Base-by-base conservation (phyloP, 2,888 invertebrate species). In the Lepidocyrtoides sp. region DNA sequence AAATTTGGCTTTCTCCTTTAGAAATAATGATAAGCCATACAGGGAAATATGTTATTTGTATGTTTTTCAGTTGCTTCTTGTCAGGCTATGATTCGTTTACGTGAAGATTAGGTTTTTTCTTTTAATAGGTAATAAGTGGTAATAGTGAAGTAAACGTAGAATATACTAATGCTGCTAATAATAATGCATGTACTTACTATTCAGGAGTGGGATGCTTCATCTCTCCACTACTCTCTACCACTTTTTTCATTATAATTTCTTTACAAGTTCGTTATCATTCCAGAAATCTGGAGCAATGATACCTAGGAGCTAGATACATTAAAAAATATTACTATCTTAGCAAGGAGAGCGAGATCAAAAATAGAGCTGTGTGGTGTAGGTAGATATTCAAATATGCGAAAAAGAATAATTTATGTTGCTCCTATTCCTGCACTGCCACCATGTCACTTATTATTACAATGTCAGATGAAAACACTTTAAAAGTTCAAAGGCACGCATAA, bases 191-290 rank as follows among this genome's bases (percentile, higher is more conserved):
- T n/a, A n/a, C n/a, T n/a, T n/a, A n/a, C n/a, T n/a, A n/a, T n/a
- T n/a, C n/a, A 54, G 32, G 7, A 63, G 29, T n/a, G 63, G 63
- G 8, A 3, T 32, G 8, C n/a, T 23, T 41, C 72, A 29, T 86
- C 32, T 75, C 85, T 57, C 36, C 69, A n/a, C n/a, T n/a, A n/a
- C n/a, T n/a, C 36, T 36, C 48, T 48, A 20, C 54, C 54, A 87
- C 63, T 77, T 87, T n/a, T 87, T 87, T 87, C 77, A 87, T 87
- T 87, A 77, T 77, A 41, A 87, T 87, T 82, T 63, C 63, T 82
- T 82, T 63, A 41, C 51, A 44, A 77, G 36, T 87, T 87, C 23
- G 44, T 77, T 63, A 77, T 77, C 44, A 86, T 77, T 86, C 57
- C 14, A 32, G 17, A 75, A 77, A 77, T 75, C 20, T 86, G 51